Evolutionary conservation across 2,888 invertebrate species (phyloP).

Genomic region (Elgonia sp.): DNA sequence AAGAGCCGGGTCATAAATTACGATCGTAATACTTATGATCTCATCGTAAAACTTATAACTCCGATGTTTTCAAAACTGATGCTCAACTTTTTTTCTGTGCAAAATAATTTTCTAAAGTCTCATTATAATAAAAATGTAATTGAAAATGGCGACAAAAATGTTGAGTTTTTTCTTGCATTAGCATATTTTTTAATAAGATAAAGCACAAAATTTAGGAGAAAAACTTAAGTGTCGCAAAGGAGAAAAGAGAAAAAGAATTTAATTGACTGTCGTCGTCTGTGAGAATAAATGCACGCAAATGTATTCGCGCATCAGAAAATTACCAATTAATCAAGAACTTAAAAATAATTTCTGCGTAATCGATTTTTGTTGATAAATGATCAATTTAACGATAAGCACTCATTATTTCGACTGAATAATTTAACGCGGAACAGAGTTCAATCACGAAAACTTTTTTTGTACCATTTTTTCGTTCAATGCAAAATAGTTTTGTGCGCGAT

Average conservation of each 20-base stretch:
- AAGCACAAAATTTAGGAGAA: slow-evolving; percentile 31
- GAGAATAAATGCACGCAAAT: slow-evolving; percentile 34
- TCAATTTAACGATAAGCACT: neutral
- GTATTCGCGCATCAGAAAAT: slow-evolving; percentile 17
- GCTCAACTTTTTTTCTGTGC: neutral
- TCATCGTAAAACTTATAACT: slow-evolving; percentile 21
- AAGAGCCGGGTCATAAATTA: slow-evolving; percentile 11
- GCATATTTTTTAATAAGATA: slow-evolving; percentile 32
- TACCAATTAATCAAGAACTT: slow-evolving; percentile 28
- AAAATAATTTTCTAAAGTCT: too few species aligned
- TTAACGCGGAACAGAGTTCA: neutral
- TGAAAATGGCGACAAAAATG: slow-evolving; percentile 8
- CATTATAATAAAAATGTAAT: slow-evolving; percentile 1
- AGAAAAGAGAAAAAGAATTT: slow-evolving; percentile 13
- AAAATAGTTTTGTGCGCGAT: slow-evolving; percentile 3
- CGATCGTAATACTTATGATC: slow-evolving; percentile 31
- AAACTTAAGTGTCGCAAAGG: neutral
- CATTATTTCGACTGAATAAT: neutral
- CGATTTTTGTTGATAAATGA: slow-evolving; percentile 29
- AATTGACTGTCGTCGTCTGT: slow-evolving; percentile 33
- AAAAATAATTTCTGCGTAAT: slow-evolving; percentile 20
- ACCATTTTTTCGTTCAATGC: neutral
- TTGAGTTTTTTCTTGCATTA: neutral
- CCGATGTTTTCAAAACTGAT: neutral
- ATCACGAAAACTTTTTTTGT: neutral